Evolutionary conservation across 1,140 invertebrate genomes (phyloP).

Genomic region (Agraylea sexmaculata): DNA sequence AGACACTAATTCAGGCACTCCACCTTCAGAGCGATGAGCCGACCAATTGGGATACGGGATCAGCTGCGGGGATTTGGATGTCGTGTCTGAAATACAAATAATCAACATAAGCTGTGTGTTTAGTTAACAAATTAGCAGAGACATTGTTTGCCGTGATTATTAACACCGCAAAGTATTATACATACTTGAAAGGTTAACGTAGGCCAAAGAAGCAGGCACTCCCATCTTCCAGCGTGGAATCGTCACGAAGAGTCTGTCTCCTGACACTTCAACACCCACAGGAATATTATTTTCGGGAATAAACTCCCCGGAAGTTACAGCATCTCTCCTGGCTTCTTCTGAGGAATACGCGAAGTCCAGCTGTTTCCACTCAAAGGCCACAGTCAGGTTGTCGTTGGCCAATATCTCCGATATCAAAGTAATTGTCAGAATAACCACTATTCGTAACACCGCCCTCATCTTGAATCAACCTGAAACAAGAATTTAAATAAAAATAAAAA

Average conservation of each 20-base stretch:
- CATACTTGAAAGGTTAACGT: no score
- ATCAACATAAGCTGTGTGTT: slow-evolving; percentile 8
- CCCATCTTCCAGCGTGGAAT: slow-evolving; percentile 62
- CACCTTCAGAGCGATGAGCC: slow-evolving; percentile 43
- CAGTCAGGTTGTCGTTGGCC: slow-evolving; percentile 50
- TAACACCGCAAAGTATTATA: no score
- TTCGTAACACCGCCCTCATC: background rate
- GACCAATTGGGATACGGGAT: slow-evolving; percentile 66
- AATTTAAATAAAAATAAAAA: no score
- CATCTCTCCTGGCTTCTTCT: slow-evolving; percentile 39
- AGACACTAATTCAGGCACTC: slow-evolving; percentile 55
- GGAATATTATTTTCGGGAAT: slow-evolving; percentile 57
- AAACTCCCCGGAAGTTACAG: slow-evolving; percentile 42
- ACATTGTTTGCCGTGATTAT: no score
- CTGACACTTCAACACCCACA: slow-evolving; percentile 54
- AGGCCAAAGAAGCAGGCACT: slow-evolving; percentile 59
- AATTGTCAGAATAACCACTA: slow-evolving; percentile 5
- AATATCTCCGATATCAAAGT: slow-evolving; percentile 25
- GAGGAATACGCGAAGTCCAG: slow-evolving; percentile 53
- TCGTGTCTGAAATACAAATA: slow-evolving; percentile 44
- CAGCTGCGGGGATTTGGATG: slow-evolving; percentile 50
- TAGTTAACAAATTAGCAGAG: no score
- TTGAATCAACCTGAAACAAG: no score
- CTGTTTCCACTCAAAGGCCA: slow-evolving; percentile 58
- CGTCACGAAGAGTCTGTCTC: slow-evolving; percentile 52